These are phyloP conservation scores for Lepidocyrtinus sp. DNA, from an alignment of 2,888 invertebrate genomes.

Conservation along the genomic window DNA sequence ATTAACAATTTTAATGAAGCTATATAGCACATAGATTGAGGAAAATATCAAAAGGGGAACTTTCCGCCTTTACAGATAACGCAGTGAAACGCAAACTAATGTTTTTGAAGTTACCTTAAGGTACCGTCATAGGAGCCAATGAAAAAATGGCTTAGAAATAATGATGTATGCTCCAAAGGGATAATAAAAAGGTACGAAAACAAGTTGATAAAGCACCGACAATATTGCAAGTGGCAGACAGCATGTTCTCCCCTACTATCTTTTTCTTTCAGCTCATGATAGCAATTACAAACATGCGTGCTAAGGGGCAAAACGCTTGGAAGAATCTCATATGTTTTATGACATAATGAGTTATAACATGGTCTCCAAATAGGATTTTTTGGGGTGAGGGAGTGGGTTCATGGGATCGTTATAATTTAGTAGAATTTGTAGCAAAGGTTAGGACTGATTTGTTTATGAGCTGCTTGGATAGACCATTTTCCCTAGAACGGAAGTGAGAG, in stretches of 20 bases:
- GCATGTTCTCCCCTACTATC: slow-evolving; percentile 35
- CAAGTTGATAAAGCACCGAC: slow-evolving; percentile 5
- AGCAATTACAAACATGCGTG: slow-evolving; percentile 32
- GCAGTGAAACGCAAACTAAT: background rate
- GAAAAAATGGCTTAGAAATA: background rate
- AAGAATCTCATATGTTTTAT: slow-evolving; percentile 50
- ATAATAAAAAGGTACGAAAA: slow-evolving; percentile 18
- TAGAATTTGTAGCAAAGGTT: slow-evolving; percentile 59
- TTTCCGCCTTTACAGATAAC: no score
- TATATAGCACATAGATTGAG: no score
- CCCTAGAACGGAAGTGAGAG: slow-evolving; percentile 3
- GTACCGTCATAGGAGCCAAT: background rate
- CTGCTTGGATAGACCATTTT: slow-evolving; percentile 28
- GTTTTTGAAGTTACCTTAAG: slow-evolving; percentile 6
- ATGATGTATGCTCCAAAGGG: slow-evolving; percentile 7
- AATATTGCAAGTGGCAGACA: slow-evolving; percentile 51
- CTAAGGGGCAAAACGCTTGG: slow-evolving; percentile 28
- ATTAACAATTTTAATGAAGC: slow-evolving; percentile 3
- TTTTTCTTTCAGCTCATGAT: slow-evolving; percentile 21
- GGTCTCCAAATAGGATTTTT: slow-evolving; percentile 45
- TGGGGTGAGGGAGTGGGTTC: slow-evolving; percentile 33
- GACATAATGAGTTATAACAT: slow-evolving; percentile 57
- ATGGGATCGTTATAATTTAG: slow-evolving; percentile 59
- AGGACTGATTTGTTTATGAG: slow-evolving; percentile 60
- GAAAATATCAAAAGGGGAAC: no score